These are phyloP conservation scores for Lanistes nyassanus DNA, from an alignment of 1,140 invertebrate species.

Conservation along the genomic window DNA sequence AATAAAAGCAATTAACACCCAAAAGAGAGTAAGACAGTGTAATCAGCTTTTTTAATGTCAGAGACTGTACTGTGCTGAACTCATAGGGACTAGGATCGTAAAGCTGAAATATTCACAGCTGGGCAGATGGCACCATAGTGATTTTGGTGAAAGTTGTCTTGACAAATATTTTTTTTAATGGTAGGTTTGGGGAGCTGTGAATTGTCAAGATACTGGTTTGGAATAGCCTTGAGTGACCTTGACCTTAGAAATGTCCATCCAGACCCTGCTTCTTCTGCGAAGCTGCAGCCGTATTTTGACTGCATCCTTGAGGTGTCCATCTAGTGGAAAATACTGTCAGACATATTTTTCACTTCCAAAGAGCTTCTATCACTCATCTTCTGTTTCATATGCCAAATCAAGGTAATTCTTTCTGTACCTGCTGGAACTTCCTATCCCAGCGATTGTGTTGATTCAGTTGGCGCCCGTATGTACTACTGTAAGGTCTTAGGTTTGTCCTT, in stretches of 20 bases:
- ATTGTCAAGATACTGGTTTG: constrained; percentile 1
- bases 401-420: constrained; percentile 13
- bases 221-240: background rate
- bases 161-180: constrained; percentile 11
- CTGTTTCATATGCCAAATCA: constrained; percentile 6
- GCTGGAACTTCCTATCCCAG: too few relatives aligned
- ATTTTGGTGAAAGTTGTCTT: background rate
- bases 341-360: constrained; percentile 5
- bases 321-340: background rate
- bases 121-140: background rate
- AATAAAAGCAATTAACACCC: too few relatives aligned
- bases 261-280: background rate
- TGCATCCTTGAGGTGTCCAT: background rate
- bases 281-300: constrained; percentile 3
- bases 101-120: too few relatives aligned
- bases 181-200: constrained; percentile 20
- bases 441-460: too few relatives aligned
- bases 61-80: background rate
- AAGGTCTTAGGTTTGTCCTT: too few relatives aligned
- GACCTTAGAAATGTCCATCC: background rate
- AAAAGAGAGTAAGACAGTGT: too few relatives aligned
- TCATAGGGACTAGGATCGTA: background rate
- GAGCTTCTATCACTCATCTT: constrained; percentile 7
- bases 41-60: too few relatives aligned
- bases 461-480: too few relatives aligned